Conservation (phyloP, 2,888 invertebrate genomes). For the Parascotia fuliginaria region DNA sequence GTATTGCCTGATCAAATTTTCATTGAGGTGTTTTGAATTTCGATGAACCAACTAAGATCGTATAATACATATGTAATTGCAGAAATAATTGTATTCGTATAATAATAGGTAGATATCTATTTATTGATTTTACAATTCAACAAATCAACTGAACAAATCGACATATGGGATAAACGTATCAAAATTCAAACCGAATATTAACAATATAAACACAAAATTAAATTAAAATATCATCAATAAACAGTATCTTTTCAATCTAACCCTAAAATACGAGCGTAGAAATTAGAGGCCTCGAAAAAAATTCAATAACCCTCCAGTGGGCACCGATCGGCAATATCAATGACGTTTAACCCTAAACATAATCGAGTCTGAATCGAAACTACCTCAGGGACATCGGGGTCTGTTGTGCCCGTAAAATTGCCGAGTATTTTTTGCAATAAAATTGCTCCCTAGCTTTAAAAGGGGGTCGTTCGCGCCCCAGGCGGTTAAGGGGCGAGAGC, state of each 20-base stretch:
- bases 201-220: constrained; percentile 49
- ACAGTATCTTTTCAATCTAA: constrained; percentile 60
- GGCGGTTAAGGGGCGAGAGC: constrained; percentile 62
- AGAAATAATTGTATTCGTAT: no score
- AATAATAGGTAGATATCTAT: no score
- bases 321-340: constrained; percentile 81
- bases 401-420: constrained; percentile 78
- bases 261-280: constrained; percentile 69
- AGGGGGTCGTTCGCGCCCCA: constrained; percentile 66
- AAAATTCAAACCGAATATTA: constrained; percentile 4
- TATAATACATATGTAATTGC: no score
- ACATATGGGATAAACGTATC: constrained; percentile 21
- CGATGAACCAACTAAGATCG: no score
- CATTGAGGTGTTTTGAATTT: no score
- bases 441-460: constrained; percentile 73
- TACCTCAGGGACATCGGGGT: constrained; percentile 82
- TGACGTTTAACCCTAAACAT: constrained; percentile 85
- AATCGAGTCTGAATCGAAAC: constrained; percentile 83
- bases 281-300: constrained; percentile 75
- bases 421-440: constrained; percentile 78
- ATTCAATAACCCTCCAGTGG: constrained; percentile 78
- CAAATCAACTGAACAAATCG: not conserved
- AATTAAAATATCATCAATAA: constrained; percentile 59
- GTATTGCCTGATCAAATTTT: no score
- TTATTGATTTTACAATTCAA: not conserved